Base-by-base conservation (phyloP, 2,888 invertebrate species). In the Xestia ashworthii region DNA sequence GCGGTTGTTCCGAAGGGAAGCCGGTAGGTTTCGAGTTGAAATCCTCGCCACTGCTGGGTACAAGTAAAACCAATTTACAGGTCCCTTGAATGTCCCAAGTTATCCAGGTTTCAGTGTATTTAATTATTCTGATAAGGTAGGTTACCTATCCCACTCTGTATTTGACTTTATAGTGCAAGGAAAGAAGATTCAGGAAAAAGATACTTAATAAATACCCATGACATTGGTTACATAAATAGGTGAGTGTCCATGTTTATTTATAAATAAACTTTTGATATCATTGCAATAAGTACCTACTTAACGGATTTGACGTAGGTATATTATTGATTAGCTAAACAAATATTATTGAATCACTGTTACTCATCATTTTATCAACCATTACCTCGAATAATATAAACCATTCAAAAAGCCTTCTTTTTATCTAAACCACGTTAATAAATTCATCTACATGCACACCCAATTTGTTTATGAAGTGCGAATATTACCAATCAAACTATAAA, bases 211-310 rank as follows among this genome's bases (percentile, higher is more conserved):
- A 38, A 32, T 38, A 48, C 25, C 38, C 16, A 12, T 74, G 25
- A 16, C 50, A 71, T 50, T 72, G 3, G 14, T 71, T 22, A 65
- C 44, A 41, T 41, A n/a, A 12, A 65, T 65, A 65, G 41, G n/a
- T 55, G n/a, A 22, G 44, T 44, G 8, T 9, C 32, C 19, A 58
- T 8, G 11, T 48, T 9, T 50, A 22, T 53, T 55, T 41, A 67
- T 67, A 74, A 62, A 74, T 67, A 74, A 78, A 81, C 48, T 19
- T n/a, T 41, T 71, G 64, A 81, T 78, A 81, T 73, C 74, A 65
- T 44, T 58, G 73, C 44, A 72, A 48, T 58, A 81, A 32, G 55
- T 68, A 68, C 41, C n/a, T 82, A 58, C 53, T 53, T 46, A 6
- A n/a, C 38, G 64, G 76, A 76, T 65, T 64, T 80, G 64, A 76